A percentile compares a stretch with the other conserved stretches of the same genome.
phyloP scores from a whole-genome alignment of 2,113 vertebrate species.

The Pseudorectes ferrugineus region DNA sequence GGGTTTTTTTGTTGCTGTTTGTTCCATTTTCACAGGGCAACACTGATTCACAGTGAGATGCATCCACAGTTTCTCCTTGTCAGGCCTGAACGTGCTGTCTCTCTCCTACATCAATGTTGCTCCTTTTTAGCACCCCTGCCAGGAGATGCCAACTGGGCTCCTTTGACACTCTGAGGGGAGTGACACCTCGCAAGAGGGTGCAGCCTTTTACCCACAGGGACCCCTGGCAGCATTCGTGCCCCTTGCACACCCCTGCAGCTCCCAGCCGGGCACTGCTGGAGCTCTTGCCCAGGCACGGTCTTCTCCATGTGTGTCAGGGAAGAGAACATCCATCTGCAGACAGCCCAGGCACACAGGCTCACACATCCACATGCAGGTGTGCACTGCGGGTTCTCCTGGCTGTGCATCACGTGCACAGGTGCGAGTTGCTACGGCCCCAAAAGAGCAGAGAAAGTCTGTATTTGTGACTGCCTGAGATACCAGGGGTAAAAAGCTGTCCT shows the following conservation, averaged over 20 bases:
- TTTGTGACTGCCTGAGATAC: not conserved
- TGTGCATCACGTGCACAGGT: not conserved
- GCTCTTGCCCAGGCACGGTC: not conserved
- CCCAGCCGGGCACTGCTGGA: not conserved
- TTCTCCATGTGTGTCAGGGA: accelerated
- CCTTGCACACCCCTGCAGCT: accelerated
- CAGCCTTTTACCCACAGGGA: not conserved
- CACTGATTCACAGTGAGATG: not conserved
- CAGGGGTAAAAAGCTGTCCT: not conserved
- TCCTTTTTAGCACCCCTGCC: not conserved
- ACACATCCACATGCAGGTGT: accelerated
- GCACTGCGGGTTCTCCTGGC: not conserved
- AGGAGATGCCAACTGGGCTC: not conserved
- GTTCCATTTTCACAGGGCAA: not conserved
- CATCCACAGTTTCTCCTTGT: not conserved
- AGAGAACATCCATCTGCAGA: not conserved
- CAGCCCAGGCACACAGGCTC: not conserved
- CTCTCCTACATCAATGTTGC: not conserved
- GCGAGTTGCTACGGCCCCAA: accelerated
- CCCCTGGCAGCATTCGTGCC: accelerated
- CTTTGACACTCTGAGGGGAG: not conserved
- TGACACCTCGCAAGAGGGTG: not conserved
- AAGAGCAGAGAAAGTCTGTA: not conserved
- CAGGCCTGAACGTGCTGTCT: not conserved
- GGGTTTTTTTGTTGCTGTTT: not conserved